phyloP scores from a whole-genome alignment of 2,888 invertebrate species.

The Argynnis bischoffii region DNA sequence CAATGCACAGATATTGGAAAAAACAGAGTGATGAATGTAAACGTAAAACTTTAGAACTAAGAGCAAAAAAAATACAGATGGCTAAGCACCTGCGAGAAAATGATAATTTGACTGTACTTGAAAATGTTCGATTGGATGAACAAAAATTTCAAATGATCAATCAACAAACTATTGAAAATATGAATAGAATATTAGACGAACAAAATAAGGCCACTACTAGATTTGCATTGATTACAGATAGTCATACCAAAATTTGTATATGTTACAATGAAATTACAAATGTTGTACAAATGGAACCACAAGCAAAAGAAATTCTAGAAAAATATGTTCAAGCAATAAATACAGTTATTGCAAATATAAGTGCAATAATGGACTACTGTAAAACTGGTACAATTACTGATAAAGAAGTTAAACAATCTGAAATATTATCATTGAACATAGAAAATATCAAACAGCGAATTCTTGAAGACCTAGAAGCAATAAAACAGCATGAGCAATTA shows the following conservation, averaged over 20 bases:
- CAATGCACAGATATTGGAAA: slow-evolving; percentile 57
- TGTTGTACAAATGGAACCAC: slow-evolving; percentile 69
- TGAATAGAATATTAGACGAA: slow-evolving; percentile 77
- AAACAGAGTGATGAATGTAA: slow-evolving; percentile 67
- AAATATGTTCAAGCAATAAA: slow-evolving; percentile 70
- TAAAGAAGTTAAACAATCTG: slow-evolving; percentile 81
- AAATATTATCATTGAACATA: slow-evolving; percentile 70
- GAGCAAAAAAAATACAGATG: slow-evolving; percentile 65
- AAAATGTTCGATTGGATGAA: slow-evolving; percentile 73
- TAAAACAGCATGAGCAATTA: slow-evolving; percentile 53
- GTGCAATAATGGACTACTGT: slow-evolving; percentile 70
- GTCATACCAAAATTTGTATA: slow-evolving; percentile 80
- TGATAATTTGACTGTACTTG: slow-evolving; percentile 73
- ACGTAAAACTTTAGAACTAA: slow-evolving; percentile 67
- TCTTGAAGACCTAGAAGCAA: slow-evolving; percentile 58
- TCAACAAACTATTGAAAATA: slow-evolving; percentile 70
- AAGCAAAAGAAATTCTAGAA: slow-evolving; percentile 65
- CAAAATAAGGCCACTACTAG: slow-evolving; percentile 70
- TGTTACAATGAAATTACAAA: slow-evolving; percentile 80
- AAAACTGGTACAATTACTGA: slow-evolving; percentile 69
- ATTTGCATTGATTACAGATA: slow-evolving; percentile 81
- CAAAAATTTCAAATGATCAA: slow-evolving; percentile 73
- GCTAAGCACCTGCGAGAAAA: slow-evolving; percentile 72
- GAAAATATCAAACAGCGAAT: slow-evolving; percentile 75
- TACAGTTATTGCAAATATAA: slow-evolving; percentile 67